phyloP scores from a whole-genome alignment of 2,888 invertebrate species.

The Diadegma fenestrale region DNA sequence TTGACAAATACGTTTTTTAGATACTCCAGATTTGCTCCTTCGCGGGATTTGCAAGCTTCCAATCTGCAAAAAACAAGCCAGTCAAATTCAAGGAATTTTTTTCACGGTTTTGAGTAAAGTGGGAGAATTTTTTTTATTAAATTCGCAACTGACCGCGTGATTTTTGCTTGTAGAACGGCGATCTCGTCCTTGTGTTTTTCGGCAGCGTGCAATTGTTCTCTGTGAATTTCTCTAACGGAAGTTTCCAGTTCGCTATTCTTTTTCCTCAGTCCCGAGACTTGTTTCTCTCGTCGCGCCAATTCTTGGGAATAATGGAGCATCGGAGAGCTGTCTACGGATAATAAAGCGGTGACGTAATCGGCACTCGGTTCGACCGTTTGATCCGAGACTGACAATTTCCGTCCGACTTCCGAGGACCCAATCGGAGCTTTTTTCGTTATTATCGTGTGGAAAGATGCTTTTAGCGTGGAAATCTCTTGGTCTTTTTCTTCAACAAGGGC shows the following conservation, averaged over 20 bases:
- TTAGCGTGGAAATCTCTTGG: slow-evolving; percentile 88
- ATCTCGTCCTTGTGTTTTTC: slow-evolving; percentile 81
- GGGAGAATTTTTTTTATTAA: not conserved
- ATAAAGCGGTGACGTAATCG: slow-evolving; percentile 81
- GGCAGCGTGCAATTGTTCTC: slow-evolving; percentile 79
- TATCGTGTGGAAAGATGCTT: slow-evolving; percentile 86
- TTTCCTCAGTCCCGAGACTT: slow-evolving; percentile 90
- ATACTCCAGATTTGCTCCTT: slow-evolving; percentile 95
- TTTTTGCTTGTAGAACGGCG: slow-evolving; percentile 78
- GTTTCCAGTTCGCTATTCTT: slow-evolving; percentile 88
- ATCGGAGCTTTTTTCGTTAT: slow-evolving; percentile 84
- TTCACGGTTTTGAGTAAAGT: not conserved
- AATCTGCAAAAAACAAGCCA: slow-evolving; percentile 85
- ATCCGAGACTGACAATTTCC: slow-evolving; percentile 75
- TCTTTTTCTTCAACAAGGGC: slow-evolving; percentile 93
- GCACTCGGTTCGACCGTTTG: slow-evolving; percentile 73
- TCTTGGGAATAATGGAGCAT: slow-evolving; percentile 94
- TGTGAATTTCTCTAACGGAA: slow-evolving; percentile 81
- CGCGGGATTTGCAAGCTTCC: slow-evolving; percentile 91
- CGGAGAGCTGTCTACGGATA: slow-evolving; percentile 88
- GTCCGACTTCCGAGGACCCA: slow-evolving; percentile 76
- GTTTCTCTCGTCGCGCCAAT: slow-evolving; percentile 92
- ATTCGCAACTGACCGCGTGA: slow-evolving; percentile 79
- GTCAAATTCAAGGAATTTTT: not conserved
- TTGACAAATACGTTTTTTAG: slow-evolving; percentile 95